These are phyloP conservation scores for Cossypha polioptera DNA, from an alignment of 2,797 vertebrate genomes.

Conservation along the genomic window DNA sequence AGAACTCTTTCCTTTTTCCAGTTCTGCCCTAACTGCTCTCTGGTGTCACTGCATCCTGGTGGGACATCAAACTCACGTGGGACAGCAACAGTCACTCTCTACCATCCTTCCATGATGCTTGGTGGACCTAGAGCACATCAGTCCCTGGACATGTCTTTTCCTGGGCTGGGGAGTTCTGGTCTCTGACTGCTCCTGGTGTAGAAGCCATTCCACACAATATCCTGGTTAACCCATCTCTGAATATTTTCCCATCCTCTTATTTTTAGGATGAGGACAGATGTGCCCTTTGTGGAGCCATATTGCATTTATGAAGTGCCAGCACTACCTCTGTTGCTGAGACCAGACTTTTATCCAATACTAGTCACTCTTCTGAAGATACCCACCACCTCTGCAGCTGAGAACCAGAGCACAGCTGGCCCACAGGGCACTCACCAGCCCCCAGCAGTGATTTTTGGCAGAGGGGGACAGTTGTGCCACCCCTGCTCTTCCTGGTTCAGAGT, in stretches of 20 bases:
- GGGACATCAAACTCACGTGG: fast-evolving
- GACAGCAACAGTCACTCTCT: not conserved
- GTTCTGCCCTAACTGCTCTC: not conserved
- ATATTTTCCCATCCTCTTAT: not conserved
- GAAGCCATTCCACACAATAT: not conserved
- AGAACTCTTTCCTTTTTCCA: not conserved
- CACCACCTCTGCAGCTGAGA: not conserved
- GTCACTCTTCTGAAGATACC: not conserved
- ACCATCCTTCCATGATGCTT: fast-evolving
- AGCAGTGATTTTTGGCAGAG: not conserved
- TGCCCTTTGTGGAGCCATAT: fast-evolving
- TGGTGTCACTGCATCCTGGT: not conserved
- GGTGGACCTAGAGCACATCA: not conserved
- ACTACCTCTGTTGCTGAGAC: not conserved
- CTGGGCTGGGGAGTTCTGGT: not conserved
- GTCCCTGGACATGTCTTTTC: not conserved
- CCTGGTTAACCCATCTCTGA: not conserved
- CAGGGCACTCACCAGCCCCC: fast-evolving
- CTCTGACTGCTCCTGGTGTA: not conserved
- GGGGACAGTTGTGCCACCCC: not conserved
- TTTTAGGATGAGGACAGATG: not conserved
- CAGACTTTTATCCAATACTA: not conserved
- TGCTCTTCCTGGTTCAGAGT: not conserved
- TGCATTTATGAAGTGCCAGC: not conserved
- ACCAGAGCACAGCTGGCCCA: not conserved